A percentile compares a stretch with the other conserved stretches of the same genome.
Conservation (phyloP, 2,797 vertebrate species). For the Philypnodon macrostomus region DNA sequence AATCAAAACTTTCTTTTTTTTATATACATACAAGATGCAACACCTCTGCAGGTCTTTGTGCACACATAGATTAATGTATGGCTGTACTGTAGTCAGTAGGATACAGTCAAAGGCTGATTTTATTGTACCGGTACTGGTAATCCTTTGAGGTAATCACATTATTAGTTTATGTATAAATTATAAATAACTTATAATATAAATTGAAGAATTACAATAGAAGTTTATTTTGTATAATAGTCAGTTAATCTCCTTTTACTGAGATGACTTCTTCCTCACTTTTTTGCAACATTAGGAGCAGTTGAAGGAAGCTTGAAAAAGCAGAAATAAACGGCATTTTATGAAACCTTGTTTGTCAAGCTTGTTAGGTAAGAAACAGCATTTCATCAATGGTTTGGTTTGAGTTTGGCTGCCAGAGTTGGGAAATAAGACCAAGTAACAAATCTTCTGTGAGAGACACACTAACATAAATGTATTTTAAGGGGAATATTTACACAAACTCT, state of each 20-base stretch:
- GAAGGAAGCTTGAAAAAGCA: conserved; percentile 22
- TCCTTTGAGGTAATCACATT: too few species aligned
- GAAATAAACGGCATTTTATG: conserved; percentile 19
- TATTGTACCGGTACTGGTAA: too few species aligned
- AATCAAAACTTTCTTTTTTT: too few species aligned
- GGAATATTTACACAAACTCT: background rate
- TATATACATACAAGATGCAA: too few species aligned
- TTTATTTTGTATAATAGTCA: too few species aligned
- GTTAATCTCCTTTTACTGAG: background rate
- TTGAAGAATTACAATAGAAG: too few species aligned
- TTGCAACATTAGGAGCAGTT: conserved; percentile 2
- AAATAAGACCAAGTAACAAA: conserved; percentile 5
- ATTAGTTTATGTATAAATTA: too few species aligned
- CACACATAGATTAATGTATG: too few species aligned
- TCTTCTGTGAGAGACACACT: background rate
- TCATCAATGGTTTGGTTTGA: conserved; percentile 3
- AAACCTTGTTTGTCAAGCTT: conserved; percentile 26
- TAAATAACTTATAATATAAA: too few species aligned
- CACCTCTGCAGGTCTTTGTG: too few species aligned
- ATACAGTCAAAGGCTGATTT: too few species aligned
- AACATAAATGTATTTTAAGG: background rate
- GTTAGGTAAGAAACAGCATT: conserved; percentile 32
- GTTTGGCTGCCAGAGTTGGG: background rate
- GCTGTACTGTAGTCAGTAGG: too few species aligned
- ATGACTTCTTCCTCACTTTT: background rate